A percentile compares a stretch with the other conserved stretches of the same genome.
These are phyloP conservation scores for Acropternis orthonyx DNA, from an alignment of 2,797 vertebrate species.

Conservation along the genomic window DNA sequence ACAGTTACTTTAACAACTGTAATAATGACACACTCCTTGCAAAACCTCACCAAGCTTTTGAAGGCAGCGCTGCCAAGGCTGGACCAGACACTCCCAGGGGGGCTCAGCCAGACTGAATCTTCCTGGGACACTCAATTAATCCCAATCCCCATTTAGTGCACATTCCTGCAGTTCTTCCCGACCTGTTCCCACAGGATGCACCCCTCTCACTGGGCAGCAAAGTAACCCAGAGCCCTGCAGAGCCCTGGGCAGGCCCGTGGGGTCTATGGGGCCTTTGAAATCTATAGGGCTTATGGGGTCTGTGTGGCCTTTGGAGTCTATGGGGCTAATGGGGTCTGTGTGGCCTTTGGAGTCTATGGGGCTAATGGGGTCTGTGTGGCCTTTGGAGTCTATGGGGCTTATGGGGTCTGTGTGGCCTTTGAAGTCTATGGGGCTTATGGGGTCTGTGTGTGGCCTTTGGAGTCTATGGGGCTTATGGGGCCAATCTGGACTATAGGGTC, in stretches of 20 bases:
- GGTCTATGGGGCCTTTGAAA: not conserved
- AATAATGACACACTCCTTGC: not conserved
- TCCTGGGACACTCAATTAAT: not conserved
- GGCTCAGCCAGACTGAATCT: not conserved
- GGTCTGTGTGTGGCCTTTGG: not conserved
- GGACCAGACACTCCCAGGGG: not conserved
- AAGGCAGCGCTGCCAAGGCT: not conserved
- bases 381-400: too few species aligned
- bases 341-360: too few species aligned
- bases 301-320: not conserved
- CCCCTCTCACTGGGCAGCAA: not conserved
- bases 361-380: too few species aligned
- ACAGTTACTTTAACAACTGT: not conserved
- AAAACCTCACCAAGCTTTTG: not conserved
- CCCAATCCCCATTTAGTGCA: not conserved
- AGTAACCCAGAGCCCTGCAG: fast-evolving
- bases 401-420: too few species aligned
- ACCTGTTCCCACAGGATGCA: not conserved
- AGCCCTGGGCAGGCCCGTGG: not conserved
- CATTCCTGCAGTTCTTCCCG: not conserved
- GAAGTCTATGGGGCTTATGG: not conserved
- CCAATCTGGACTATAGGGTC: too few species aligned
- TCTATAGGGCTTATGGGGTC: too few species aligned
- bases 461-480: not conserved
- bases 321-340: not conserved